These are phyloP conservation scores for Teleogryllus oceanicus DNA, from an alignment of 2,888 invertebrate genomes.

Conservation along the genomic window DNA sequence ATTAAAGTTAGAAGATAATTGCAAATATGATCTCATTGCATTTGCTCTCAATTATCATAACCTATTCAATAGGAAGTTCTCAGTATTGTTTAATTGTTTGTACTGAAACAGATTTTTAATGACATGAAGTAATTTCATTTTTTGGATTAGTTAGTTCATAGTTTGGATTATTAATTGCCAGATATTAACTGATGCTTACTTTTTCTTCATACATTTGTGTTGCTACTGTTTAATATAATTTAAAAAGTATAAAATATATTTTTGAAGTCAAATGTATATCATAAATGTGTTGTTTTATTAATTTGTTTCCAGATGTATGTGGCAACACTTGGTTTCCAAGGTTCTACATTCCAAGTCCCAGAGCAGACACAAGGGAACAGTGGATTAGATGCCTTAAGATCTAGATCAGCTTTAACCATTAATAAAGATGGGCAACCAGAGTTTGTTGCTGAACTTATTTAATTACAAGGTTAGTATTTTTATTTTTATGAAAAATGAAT, in stretches of 20 bases:
- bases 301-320: slow-evolving; percentile 55
- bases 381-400: slow-evolving; percentile 42
- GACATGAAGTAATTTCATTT: background rate
- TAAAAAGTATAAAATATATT: no score
- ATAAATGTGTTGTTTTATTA: slow-evolving; percentile 10
- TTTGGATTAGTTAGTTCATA: background rate
- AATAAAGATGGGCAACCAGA: slow-evolving; percentile 58
- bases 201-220: background rate
- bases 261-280: no score
- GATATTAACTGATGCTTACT: background rate
- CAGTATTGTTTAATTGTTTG: no score
- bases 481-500: no score
- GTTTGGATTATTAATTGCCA: background rate
- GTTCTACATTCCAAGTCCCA: slow-evolving; percentile 60
- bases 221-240: no score
- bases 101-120: no score
- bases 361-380: slow-evolving; percentile 42
- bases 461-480: slow-evolving; percentile 39
- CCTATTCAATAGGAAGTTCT: no score
- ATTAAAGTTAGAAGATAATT: no score
- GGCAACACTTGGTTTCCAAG: slow-evolving; percentile 61
- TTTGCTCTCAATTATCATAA: no score
- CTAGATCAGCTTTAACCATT: slow-evolving; percentile 46
- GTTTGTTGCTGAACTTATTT: slow-evolving; percentile 59
- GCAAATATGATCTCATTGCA: no score